Percentiles rank a stretch among this genome's conserved stretches.
Conservation (phyloP, 2,797 vertebrate species). For the Amazona ochrocephala region DNA sequence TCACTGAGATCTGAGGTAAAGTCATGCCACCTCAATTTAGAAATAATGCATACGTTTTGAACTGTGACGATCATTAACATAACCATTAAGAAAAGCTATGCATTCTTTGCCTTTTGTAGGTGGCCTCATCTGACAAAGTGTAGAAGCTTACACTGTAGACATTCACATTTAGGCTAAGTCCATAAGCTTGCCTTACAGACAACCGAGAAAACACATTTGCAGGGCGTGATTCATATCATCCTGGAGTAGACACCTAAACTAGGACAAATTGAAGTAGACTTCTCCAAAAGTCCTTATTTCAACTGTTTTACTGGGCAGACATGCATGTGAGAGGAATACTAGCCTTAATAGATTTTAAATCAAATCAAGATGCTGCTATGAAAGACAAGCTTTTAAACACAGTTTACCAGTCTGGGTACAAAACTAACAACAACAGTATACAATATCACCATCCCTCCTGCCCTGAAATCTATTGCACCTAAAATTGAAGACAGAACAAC, state of each 20-base stretch:
- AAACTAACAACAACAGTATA: not conserved
- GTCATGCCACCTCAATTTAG: not conserved
- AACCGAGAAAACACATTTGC: conserved; percentile 12
- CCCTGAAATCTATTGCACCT: not conserved
- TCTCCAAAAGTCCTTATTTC: not conserved
- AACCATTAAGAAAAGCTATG: not conserved
- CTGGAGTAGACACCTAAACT: not conserved
- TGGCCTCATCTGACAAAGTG: not conserved
- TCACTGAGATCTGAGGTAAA: not conserved
- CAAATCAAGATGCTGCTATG: not conserved
- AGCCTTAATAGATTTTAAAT: not conserved
- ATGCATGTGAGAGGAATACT: not conserved
- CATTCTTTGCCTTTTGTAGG: not conserved
- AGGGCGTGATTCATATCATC: not conserved
- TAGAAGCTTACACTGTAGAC: not conserved
- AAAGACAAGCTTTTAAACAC: not conserved
- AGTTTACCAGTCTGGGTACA: not conserved
- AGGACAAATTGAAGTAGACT: not conserved
- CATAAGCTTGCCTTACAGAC: not conserved
- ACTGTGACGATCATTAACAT: not conserved
- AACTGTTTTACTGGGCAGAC: not conserved
- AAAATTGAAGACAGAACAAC: not conserved
- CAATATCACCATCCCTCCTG: not conserved
- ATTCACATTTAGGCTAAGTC: not conserved
- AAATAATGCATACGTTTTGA: not conserved